Conservation (phyloP, 2,113 vertebrate species). For the Limnothrissa miodon region DNA sequence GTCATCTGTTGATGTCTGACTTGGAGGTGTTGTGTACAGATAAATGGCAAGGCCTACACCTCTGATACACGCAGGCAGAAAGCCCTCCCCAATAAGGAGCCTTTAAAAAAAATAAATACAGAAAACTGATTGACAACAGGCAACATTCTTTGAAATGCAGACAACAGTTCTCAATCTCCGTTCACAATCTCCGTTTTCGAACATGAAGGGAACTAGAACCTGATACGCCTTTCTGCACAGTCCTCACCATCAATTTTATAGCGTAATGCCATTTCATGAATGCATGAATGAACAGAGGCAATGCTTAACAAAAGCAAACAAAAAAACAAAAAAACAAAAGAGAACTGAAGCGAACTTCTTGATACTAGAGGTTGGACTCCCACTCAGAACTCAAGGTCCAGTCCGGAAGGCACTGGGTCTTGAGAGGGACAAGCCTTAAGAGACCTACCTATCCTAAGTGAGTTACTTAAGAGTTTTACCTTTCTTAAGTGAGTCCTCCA, state of each 20-base stretch:
- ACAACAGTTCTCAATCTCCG: too few species aligned
- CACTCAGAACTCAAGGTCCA: background rate
- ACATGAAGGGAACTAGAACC: background rate
- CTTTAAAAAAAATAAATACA: slow-evolving; percentile 33
- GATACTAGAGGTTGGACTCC: background rate
- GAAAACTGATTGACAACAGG: slow-evolving; percentile 19
- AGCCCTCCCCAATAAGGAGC: slow-evolving; percentile 29
- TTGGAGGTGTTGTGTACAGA: slow-evolving; percentile 28
- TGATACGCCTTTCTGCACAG: slow-evolving; percentile 5
- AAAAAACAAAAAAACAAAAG: background rate
- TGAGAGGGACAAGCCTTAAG: background rate
- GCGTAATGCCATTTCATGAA: background rate
- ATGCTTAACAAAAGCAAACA: background rate
- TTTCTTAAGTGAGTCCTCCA: background rate
- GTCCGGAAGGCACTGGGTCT: background rate
- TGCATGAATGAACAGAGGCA: background rate
- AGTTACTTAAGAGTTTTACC: background rate
- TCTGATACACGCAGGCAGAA: slow-evolving; percentile 29
- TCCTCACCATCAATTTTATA: background rate
- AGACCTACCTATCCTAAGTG: background rate
- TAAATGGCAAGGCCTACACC: slow-evolving; percentile 44
- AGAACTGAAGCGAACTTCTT: background rate
- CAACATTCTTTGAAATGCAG: slow-evolving; percentile 36
- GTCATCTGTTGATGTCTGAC: slow-evolving; percentile 36
- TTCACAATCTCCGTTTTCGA: slow-evolving; percentile 13